Conservation (phyloP, 2,888 invertebrate species). For the Agriopis aurantiaria region DNA sequence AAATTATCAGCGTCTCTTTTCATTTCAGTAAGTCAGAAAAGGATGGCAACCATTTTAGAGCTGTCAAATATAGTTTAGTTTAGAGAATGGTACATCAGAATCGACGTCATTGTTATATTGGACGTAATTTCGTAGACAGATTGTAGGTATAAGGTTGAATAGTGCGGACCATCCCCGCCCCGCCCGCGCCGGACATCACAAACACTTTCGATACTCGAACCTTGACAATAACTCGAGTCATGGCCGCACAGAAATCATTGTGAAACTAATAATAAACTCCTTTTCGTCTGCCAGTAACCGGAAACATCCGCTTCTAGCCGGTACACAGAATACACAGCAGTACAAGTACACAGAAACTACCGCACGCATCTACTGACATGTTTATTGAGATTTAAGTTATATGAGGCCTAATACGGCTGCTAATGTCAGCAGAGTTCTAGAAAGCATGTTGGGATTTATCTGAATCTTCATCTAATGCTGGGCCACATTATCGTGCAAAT, state of each 20-base stretch:
- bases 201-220: conserved; percentile 30
- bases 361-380: background rate
- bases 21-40: too few relatives aligned
- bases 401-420: background rate
- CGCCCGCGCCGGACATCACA: conserved; percentile 1
- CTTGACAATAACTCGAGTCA: conserved; percentile 43
- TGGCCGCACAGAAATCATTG: conserved; percentile 42
- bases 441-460: too few relatives aligned
- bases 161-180: background rate
- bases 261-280: conserved; percentile 50
- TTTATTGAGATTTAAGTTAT: background rate
- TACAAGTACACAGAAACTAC: background rate
- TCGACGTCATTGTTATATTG: too few relatives aligned
- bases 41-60: too few relatives aligned
- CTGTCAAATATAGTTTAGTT: too few relatives aligned
- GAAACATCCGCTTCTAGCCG: conserved; percentile 32
- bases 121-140: background rate
- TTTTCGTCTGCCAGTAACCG: conserved; percentile 36
- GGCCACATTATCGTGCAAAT: too few relatives aligned
- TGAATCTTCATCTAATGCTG: too few relatives aligned
- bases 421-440: background rate
- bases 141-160: background rate
- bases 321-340: conserved; percentile 1
- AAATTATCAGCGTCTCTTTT: too few relatives aligned
- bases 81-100: too few relatives aligned